Percentiles rank a stretch among this genome's conserved stretches.
Evolutionary conservation across 2,113 vertebrate species (phyloP).

Genomic region (Plotosus lineatus): DNA sequence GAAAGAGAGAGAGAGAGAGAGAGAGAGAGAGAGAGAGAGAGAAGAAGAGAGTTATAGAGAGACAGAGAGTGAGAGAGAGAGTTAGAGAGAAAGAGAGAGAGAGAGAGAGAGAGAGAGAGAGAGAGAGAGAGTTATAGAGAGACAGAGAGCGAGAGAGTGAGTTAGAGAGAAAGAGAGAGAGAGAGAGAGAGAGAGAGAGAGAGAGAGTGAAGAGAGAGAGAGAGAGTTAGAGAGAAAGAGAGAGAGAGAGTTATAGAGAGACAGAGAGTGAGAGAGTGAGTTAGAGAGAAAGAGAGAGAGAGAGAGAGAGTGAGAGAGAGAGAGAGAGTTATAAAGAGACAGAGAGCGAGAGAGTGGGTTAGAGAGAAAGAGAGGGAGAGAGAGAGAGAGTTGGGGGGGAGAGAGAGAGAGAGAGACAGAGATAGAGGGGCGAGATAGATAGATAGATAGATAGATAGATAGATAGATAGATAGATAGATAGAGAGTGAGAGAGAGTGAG

Average conservation of each 20-base stretch:
- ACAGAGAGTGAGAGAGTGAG: no score
- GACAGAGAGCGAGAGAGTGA: no score
- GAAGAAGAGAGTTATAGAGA: slow-evolving; percentile 24
- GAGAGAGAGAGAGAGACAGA: no score
- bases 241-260: no score
- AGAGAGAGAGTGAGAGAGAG: slow-evolving; percentile 18
- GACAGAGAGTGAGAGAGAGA: slow-evolving; percentile 16
- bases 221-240: background rate
- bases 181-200: slow-evolving; percentile 22
- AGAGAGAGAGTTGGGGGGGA: no score
- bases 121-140: no score
- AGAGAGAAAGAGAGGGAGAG: background rate
- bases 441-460: slow-evolving; percentile 20
- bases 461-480: slow-evolving; percentile 19
- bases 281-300: slow-evolving; percentile 23
- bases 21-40: no score
- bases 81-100: background rate
- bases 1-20: no score
- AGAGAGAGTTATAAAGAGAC: no score
- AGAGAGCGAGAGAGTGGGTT: background rate
- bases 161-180: no score
- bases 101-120: background rate
- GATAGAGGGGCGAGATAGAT: no score
- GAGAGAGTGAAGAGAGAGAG: background rate
- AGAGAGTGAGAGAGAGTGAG: background rate